Conservation (phyloP, 2,888 invertebrate genomes). For the Diabrotica balteata region DNA sequence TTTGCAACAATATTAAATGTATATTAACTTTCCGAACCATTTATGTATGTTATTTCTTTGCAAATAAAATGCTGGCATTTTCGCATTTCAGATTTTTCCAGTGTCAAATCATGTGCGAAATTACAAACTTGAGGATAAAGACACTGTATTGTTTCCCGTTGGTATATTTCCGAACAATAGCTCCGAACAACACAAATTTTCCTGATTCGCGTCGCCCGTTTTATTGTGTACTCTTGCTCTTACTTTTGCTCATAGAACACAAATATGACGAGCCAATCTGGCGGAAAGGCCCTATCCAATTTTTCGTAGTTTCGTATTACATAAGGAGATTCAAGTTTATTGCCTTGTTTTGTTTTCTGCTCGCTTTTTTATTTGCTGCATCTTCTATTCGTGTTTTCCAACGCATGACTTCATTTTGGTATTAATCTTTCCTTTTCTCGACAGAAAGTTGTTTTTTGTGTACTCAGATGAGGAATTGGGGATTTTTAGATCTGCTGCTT, state of each 20-base stretch:
- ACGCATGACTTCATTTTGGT: constrained; percentile 40
- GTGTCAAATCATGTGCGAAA: constrained; percentile 15
- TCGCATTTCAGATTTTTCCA: constrained; percentile 1
- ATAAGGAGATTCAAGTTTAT: constrained; percentile 44
- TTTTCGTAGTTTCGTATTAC: constrained; percentile 43
- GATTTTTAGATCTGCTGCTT: constrained; percentile 15
- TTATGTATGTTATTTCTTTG: too few relatives aligned
- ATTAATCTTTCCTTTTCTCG: constrained; percentile 34
- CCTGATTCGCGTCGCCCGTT: constrained; percentile 16
- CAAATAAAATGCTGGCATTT: not conserved
- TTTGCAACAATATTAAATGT: too few relatives aligned
- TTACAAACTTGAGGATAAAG: constrained; percentile 10
- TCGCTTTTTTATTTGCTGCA: constrained; percentile 31
- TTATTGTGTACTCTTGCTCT: constrained; percentile 30
- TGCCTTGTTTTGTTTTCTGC: constrained; percentile 43
- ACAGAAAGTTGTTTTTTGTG: constrained; percentile 9
- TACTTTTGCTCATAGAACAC: constrained; percentile 34
- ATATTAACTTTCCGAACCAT: too few relatives aligned
- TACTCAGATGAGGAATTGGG: constrained; percentile 12
- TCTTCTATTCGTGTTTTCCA: constrained; percentile 37
- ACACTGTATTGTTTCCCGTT: constrained; percentile 2
- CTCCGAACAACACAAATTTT: constrained; percentile 4
- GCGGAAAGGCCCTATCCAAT: constrained; percentile 39
- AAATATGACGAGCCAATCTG: constrained; percentile 36
- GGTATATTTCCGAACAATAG: constrained; percentile 28